Percentiles rank a stretch among this genome's conserved stretches.
phyloP scores from a whole-genome alignment of 2,113 vertebrate species.

The Ranitomeya imitator region DNA sequence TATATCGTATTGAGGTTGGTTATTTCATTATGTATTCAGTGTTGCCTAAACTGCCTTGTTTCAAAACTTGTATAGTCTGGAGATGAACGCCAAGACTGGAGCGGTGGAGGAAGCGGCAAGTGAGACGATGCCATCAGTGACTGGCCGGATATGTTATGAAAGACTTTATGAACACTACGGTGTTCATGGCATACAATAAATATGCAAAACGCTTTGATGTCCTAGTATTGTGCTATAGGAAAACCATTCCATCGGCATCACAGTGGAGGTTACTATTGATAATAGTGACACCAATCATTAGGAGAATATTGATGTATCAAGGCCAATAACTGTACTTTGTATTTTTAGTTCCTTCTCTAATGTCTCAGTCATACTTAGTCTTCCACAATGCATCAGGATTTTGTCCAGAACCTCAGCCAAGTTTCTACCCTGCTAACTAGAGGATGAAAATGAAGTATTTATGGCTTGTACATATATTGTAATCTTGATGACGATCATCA shows the following conservation, averaged over 20 bases:
- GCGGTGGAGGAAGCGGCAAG: conserved; percentile 66
- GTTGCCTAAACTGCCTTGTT: conserved; percentile 80
- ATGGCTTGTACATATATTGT: conserved; percentile 75
- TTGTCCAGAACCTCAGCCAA: conserved; percentile 66
- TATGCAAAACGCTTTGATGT: conserved; percentile 70
- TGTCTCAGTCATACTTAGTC: conserved; percentile 70
- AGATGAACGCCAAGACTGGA: conserved; percentile 60
- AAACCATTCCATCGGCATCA: conserved; percentile 63
- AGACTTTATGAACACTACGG: conserved; percentile 61
- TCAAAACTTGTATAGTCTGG: conserved; percentile 64
- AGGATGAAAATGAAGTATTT: conserved; percentile 62
- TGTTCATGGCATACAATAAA: conserved; percentile 68
- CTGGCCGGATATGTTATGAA: conserved; percentile 65
- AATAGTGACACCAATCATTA: conserved; percentile 69
- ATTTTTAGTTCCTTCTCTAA: conserved; percentile 68
- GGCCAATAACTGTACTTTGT: conserved; percentile 62
- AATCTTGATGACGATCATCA: conserved; percentile 67
- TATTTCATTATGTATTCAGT: conserved; percentile 71
- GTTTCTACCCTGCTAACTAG: conserved; percentile 65
- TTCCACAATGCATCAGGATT: conserved; percentile 72
- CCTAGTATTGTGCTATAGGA: conserved; percentile 66
- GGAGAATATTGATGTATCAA: conserved; percentile 49
- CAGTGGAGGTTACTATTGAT: conserved; percentile 62
- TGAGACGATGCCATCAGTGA: conserved; percentile 64
- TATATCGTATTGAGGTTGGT: conserved; percentile 71